A percentile compares a stretch with the other conserved stretches of the same genome.
phyloP scores from a whole-genome alignment of 1,140 invertebrate species.

The Trichonephila clavipes region DNA sequence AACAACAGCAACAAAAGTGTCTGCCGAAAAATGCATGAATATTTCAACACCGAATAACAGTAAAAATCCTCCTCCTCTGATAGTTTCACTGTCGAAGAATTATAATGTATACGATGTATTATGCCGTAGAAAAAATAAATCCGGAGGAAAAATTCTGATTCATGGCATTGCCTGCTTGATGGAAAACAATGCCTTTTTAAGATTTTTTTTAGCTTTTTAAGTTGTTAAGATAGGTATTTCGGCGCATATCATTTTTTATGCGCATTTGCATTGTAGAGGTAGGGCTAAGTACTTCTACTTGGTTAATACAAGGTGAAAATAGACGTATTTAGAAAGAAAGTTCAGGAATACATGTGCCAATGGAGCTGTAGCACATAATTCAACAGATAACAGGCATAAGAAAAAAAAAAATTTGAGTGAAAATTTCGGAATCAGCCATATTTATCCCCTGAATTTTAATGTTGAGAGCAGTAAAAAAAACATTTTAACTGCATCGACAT shows the following conservation, averaged over 20 bases:
- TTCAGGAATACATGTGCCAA: no score
- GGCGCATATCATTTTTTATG: slow-evolving; percentile 13
- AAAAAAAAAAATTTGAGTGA: no score
- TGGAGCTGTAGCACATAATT: no score
- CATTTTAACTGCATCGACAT: no score
- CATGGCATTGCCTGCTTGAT: slow-evolving; percentile 32
- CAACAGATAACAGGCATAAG: no score
- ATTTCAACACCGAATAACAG: slow-evolving; percentile 65
- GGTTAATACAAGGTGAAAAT: background rate
- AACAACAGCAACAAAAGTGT: slow-evolving; percentile 21
- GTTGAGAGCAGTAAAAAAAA: no score
- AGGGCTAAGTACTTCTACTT: background rate
- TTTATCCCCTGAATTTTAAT: no score
- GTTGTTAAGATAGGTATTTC: slow-evolving; percentile 1
- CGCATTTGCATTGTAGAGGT: slow-evolving; percentile 9
- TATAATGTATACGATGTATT: slow-evolving; percentile 51
- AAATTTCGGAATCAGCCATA: no score
- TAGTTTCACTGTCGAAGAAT: slow-evolving; percentile 17
- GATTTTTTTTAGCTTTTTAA: slow-evolving; percentile 35
- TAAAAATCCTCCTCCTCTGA: slow-evolving; percentile 45
- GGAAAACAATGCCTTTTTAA: slow-evolving; percentile 30
- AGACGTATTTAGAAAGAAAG: background rate
- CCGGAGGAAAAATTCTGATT: background rate
- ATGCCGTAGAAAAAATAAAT: slow-evolving; percentile 16
- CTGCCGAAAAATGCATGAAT: slow-evolving; percentile 66